Evolutionary conservation across 2,888 invertebrate genomes (phyloP).

Genomic region (Yponomeuta evonymella): DNA sequence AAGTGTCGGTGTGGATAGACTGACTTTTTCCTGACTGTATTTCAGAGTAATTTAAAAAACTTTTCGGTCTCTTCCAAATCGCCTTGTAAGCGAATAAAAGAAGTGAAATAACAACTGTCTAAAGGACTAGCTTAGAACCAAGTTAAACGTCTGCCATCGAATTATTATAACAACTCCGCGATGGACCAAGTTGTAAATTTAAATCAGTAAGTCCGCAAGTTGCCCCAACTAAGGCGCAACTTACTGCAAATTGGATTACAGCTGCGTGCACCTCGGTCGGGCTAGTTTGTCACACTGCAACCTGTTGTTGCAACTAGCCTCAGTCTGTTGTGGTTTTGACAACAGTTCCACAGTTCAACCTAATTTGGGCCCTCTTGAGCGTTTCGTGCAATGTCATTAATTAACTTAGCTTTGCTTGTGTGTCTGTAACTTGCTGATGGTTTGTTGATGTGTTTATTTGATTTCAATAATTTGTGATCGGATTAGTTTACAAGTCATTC

Average conservation of each 20-base stretch:
- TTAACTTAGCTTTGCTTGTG: no score
- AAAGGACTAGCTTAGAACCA: background rate
- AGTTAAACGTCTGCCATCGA: background rate
- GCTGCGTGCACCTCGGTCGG: constrained; percentile 28
- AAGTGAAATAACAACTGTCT: no score
- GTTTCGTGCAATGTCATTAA: background rate
- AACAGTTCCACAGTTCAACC: constrained; percentile 5
- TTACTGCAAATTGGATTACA: constrained; percentile 69
- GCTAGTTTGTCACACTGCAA: constrained; percentile 47
- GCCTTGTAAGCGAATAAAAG: no score
- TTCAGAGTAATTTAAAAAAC: no score
- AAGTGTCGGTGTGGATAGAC: no score
- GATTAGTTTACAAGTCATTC: no score
- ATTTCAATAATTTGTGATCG: no score
- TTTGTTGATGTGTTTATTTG: no score
- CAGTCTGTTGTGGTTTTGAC: constrained; percentile 6
- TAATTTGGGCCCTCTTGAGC: background rate
- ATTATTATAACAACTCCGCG: constrained; percentile 15
- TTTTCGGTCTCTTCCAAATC: no score
- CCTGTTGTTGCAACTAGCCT: constrained; percentile 20
- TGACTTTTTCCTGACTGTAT: no score
- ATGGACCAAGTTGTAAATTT: constrained; percentile 65
- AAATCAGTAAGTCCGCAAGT: constrained; percentile 67
- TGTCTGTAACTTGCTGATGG: no score
- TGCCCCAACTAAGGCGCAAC: constrained; percentile 37